These are phyloP conservation scores for Lycaon pictus DNA, from an alignment of 2,113 vertebrate genomes.

Conservation along the genomic window DNA sequence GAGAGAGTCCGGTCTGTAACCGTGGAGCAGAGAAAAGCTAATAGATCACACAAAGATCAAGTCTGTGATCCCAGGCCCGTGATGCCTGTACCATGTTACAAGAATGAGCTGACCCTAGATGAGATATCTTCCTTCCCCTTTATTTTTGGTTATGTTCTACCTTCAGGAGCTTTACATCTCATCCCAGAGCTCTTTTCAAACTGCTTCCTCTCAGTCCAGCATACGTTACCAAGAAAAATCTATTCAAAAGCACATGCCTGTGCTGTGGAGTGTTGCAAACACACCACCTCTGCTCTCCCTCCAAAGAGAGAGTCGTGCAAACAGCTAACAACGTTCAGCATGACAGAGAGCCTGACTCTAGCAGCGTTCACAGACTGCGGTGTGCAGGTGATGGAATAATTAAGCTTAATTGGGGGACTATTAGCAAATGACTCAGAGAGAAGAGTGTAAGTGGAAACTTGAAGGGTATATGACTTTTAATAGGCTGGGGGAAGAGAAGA, in stretches of 20 bases:
- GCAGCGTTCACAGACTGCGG: not conserved
- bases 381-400: constrained; percentile 29
- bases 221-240: not conserved
- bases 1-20: not conserved
- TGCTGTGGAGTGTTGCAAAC: not conserved
- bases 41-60: not conserved
- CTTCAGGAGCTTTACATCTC: not conserved
- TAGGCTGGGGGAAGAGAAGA: not conserved
- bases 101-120: not conserved
- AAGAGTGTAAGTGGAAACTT: constrained; percentile 3
- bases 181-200: not conserved
- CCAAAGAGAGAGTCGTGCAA: not conserved
- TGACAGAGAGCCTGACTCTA: not conserved
- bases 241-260: not conserved
- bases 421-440: constrained; percentile 33
- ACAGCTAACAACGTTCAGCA: not conserved
- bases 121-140: constrained; percentile 19
- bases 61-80: not conserved
- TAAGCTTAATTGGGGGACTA: constrained; percentile 34
- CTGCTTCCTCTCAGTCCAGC: not conserved
- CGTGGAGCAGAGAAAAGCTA: not conserved
- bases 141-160: not conserved
- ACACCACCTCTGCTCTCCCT: not conserved
- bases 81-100: not conserved
- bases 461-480: not conserved